Evolutionary conservation across 1,140 invertebrate genomes (phyloP), one percentile per base, ranked within the genome.

Genomic region (Whitmania pigra): DNA sequence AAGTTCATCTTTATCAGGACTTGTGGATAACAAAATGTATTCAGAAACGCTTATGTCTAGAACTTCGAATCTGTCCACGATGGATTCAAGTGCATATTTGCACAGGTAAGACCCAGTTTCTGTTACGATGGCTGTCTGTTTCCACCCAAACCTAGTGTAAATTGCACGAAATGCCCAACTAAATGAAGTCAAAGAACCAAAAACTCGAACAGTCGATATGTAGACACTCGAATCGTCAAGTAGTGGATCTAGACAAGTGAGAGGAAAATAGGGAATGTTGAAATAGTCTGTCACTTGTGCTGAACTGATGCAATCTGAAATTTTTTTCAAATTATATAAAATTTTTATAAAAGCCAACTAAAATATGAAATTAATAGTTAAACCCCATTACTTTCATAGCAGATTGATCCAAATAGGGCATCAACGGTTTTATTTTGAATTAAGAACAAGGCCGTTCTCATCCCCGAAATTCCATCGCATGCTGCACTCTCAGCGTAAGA

Each of bases 231-330:
- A 63, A 31, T 63, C 29, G 20, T 63, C 57, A 13, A 63, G 57
- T 13, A 22, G 11, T 20, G 57, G 29, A 20, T 63, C 57, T 7
- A 63, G 29, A 31, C 57, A 63, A 20, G 2, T 63, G 57, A 63
- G 57, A 25, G 57, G 57, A 63, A 63, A 63, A n/a, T 63, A 63
- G 18, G 57, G 29, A 63, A 63, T 63, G 15, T 63, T 63, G 22
- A 22, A 63, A 31, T 63, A 63, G 22, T 63, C 29, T 25, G 57
- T 15, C 29, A 63, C 57, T n/a, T 63, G 57, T 25, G 57, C 11
- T 63, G 57, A 25, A 25, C 22, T 31, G 22, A 63, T 31, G 11
- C 57, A 63, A 15, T 15, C 57, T 63, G 57, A 63, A 25, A 15
- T 2, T 63, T 25, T 15, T 15, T 6, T 63, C 11, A 63, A 63